Conservation (phyloP, 2,888 invertebrate species). For the Clitarchus hookeri region DNA sequence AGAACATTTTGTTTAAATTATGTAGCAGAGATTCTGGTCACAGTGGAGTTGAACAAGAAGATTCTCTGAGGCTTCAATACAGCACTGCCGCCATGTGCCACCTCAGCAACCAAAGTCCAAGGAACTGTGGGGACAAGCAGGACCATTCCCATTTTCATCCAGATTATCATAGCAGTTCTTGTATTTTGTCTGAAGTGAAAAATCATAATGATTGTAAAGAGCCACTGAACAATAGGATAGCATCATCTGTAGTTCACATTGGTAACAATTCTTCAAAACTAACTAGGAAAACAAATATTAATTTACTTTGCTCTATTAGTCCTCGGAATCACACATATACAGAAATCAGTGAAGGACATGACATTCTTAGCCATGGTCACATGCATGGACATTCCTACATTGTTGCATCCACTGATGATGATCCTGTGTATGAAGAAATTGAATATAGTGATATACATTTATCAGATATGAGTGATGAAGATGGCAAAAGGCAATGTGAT, state of each 20-base stretch:
- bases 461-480: slow-evolving; percentile 80
- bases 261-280: slow-evolving; percentile 29
- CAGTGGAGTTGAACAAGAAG: slow-evolving; percentile 67
- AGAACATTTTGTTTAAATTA: slow-evolving; percentile 87
- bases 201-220: background rate
- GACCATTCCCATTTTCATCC: slow-evolving; percentile 57
- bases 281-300: slow-evolving; percentile 42
- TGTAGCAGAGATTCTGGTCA: slow-evolving; percentile 68
- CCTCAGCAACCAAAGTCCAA: slow-evolving; percentile 50
- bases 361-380: slow-evolving; percentile 46
- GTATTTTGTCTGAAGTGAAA: slow-evolving; percentile 34
- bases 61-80: slow-evolving; percentile 67
- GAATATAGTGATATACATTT: slow-evolving; percentile 72
- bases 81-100: slow-evolving; percentile 53
- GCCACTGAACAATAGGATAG: slow-evolving; percentile 19
- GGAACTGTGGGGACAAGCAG: slow-evolving; percentile 61
- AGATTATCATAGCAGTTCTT: slow-evolving; percentile 48
- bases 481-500: slow-evolving; percentile 72
- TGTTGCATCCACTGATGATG: slow-evolving; percentile 57
- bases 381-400: slow-evolving; percentile 27
- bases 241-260: slow-evolving; percentile 2
- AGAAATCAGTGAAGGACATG: slow-evolving; percentile 66
- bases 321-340: slow-evolving; percentile 78
- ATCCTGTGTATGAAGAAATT: slow-evolving; percentile 82
- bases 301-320: slow-evolving; percentile 55